A percentile compares a stretch with the other conserved stretches of the same genome.
Conservation (phyloP, 2,113 vertebrate species). For the Pygathrix nemaeus region DNA sequence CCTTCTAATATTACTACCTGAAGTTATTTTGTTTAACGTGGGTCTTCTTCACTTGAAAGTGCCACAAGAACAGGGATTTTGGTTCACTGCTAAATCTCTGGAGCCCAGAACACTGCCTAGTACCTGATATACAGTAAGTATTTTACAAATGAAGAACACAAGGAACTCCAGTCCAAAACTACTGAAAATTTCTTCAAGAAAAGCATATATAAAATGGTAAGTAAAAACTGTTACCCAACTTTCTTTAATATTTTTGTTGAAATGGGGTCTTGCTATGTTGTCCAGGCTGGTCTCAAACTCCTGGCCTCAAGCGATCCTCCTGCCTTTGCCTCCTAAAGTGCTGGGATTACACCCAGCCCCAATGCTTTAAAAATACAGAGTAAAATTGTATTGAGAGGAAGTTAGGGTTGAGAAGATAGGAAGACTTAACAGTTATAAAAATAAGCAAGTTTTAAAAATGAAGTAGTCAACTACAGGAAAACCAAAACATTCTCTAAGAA, state of each 20-base stretch:
- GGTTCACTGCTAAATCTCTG: neutral
- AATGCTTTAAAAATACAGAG: constrained; percentile 3
- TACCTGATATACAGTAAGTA: neutral
- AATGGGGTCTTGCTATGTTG: too few species aligned
- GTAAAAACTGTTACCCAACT: neutral
- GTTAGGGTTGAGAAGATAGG: neutral
- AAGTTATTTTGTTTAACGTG: neutral
- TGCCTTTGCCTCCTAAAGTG: too few species aligned
- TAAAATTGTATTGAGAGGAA: constrained; percentile 16
- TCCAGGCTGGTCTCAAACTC: too few species aligned
- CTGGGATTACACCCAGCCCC: too few species aligned
- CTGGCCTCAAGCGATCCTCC: too few species aligned
- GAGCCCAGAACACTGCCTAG: neutral
- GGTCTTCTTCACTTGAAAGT: neutral
- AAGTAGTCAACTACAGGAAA: neutral
- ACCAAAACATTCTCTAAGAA: neutral
- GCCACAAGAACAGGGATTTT: neutral
- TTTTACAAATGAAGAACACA: neutral
- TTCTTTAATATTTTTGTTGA: neutral
- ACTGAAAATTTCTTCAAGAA: neutral
- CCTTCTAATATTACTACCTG: neutral
- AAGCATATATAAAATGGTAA: neutral
- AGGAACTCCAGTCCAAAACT: neutral
- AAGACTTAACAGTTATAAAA: constrained; percentile 8
- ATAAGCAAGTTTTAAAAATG: neutral